Conservation (phyloP, 2,113 vertebrate genomes). For the Elanoides forficatus region DNA sequence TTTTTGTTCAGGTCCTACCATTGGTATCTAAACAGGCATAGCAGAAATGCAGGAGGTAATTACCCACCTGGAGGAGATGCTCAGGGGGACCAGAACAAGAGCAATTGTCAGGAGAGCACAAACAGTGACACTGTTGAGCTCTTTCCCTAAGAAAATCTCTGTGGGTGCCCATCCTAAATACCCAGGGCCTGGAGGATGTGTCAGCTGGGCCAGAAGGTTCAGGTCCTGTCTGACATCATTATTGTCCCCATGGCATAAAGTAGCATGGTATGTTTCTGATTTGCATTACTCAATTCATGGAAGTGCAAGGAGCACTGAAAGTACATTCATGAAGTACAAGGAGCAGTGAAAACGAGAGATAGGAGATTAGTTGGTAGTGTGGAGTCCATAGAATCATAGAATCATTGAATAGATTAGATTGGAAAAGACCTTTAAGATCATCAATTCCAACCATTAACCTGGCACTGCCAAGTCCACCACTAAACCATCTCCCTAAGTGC, state of each 20-base stretch:
- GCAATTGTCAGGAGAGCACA: background rate
- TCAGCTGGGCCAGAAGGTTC: background rate
- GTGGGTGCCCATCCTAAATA: background rate
- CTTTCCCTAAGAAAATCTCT: background rate
- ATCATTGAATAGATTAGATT: no score
- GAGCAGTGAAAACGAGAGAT: background rate
- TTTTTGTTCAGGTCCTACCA: background rate
- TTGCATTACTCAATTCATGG: background rate
- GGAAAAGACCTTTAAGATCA: no score
- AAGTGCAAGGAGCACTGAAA: background rate
- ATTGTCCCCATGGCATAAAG: background rate
- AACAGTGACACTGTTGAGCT: background rate
- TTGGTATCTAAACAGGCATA: background rate
- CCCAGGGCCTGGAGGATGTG: background rate
- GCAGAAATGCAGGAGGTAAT: background rate
- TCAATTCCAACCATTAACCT: no score
- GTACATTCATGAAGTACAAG: background rate
- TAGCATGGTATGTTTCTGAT: background rate
- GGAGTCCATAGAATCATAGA: background rate
- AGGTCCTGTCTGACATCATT: background rate
- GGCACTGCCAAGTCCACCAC: no score
- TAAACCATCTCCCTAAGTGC: no score
- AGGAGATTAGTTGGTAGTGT: background rate
- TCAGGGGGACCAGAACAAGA: background rate
- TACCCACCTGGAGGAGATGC: background rate